A percentile compares a stretch with the other conserved stretches of the same genome.
These are phyloP conservation scores for Chlorocebus sabaeus DNA, from an alignment of 2,113 vertebrate species.

Conservation along the genomic window DNA sequence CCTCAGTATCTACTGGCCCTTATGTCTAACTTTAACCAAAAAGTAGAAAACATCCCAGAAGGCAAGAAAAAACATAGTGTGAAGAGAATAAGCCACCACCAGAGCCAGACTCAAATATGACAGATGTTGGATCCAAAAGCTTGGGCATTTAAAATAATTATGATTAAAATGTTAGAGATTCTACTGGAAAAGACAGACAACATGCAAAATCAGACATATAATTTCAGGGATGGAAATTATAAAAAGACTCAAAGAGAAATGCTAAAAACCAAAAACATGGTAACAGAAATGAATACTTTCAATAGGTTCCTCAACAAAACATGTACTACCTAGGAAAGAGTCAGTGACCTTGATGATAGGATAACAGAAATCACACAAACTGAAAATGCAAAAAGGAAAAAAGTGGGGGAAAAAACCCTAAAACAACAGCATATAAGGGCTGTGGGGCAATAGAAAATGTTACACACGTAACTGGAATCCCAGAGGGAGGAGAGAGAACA, in stretches of 20 bases:
- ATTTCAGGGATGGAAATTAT: background rate
- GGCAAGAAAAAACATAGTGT: background rate
- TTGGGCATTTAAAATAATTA: background rate
- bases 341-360: background rate
- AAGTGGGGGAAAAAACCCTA: background rate
- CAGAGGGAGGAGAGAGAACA: background rate
- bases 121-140: background rate
- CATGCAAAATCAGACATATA: background rate
- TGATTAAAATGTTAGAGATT: background rate
- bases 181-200: background rate
- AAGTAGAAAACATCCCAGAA: background rate
- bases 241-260: background rate
- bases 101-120: background rate
- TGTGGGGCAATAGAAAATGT: background rate
- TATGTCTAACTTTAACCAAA: background rate
- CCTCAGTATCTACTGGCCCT: background rate
- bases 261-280: background rate
- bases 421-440: background rate
- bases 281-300: background rate
- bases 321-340: background rate
- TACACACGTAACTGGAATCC: background rate
- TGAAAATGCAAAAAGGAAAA: background rate
- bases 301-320: background rate
- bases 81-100: background rate
- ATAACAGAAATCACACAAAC: background rate